Evolutionary conservation across 2,797 vertebrate species (phyloP).

Genomic region (Peromyscus attwateri): DNA sequence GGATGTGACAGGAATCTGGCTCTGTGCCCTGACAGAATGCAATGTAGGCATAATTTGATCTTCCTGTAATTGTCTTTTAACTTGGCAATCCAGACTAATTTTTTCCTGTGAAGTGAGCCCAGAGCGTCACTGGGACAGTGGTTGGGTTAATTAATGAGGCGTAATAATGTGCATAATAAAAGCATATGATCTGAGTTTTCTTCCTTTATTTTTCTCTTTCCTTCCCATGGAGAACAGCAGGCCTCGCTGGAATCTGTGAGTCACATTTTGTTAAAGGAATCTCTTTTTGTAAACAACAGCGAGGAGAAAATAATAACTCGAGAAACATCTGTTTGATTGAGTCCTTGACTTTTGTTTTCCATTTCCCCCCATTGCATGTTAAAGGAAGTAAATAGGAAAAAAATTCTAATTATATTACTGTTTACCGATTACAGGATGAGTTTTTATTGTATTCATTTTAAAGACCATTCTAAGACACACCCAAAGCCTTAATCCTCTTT

Average conservation of each 20-base stretch:
- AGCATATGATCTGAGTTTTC: constrained; percentile 89
- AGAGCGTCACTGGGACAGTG: constrained; percentile 91
- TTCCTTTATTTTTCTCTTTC: constrained; percentile 87
- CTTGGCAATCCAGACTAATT: constrained; percentile 91
- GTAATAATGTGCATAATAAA: constrained; percentile 93
- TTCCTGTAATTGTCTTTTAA: constrained; percentile 99
- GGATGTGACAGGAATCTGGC: constrained; percentile 99
- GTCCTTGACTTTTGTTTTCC: constrained; percentile 92
- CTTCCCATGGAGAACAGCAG: constrained; percentile 84
- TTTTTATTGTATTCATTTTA: constrained; percentile 87
- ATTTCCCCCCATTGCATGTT: constrained; percentile 90
- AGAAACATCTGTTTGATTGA: constrained; percentile 92
- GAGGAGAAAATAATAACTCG: constrained; percentile 86
- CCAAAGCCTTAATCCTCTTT: constrained; percentile 72
- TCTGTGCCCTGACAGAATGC: constrained; percentile 92
- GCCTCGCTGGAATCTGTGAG: constrained; percentile 88
- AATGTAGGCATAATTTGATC: constrained; percentile 98
- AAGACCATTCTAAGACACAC: constrained; percentile 62
- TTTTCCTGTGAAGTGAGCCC: constrained; percentile 92
- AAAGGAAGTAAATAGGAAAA: constrained; percentile 92
- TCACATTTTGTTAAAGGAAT: constrained; percentile 87
- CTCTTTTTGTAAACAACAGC: constrained; percentile 88
- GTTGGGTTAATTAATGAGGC: constrained; percentile 92
- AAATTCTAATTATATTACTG: constrained; percentile 91
- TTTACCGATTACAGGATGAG: constrained; percentile 88